These are phyloP conservation scores for Epinotia nisella DNA, from an alignment of 2,888 invertebrate species.

Conservation along the genomic window DNA sequence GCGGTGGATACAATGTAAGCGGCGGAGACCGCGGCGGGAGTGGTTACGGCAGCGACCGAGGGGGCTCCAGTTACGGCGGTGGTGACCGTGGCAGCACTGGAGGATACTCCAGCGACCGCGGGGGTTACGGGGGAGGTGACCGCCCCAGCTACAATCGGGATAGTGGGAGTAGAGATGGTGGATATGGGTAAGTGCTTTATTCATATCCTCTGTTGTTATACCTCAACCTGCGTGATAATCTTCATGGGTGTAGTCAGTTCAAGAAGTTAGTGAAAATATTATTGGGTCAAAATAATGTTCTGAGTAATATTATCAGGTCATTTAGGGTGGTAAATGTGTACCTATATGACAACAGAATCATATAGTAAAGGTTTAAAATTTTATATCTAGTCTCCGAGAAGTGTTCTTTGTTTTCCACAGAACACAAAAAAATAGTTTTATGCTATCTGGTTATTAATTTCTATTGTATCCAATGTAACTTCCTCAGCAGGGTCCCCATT, in stretches of 20 bases:
- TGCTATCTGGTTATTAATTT: neutral
- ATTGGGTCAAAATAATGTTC: neutral
- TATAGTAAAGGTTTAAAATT: too few relatives aligned
- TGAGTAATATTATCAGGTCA: neutral
- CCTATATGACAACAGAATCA: neutral
- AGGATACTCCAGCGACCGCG: constrained; percentile 75
- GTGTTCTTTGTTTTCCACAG: neutral
- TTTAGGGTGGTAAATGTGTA: neutral
- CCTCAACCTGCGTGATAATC: neutral
- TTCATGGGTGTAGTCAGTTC: neutral
- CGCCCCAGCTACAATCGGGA: constrained; percentile 83
- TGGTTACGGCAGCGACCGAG: constrained; percentile 60
- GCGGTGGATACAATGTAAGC: constrained; percentile 52
- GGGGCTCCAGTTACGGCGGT: constrained; percentile 57
- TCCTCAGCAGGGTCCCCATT: constrained; percentile 24
- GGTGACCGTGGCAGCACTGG: constrained; percentile 68
- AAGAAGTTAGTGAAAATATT: neutral
- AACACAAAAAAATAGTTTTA: neutral
- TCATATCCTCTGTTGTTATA: constrained; percentile 13
- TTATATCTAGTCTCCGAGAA: neutral
- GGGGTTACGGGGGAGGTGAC: constrained; percentile 78
- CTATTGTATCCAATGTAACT: constrained; percentile 9
- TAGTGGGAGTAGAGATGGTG: constrained; percentile 84
- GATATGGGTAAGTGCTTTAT: constrained; percentile 83
- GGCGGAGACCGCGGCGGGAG: constrained; percentile 56